Conservation (phyloP, 2,797 vertebrate species). For the Dryobates pubescens region DNA sequence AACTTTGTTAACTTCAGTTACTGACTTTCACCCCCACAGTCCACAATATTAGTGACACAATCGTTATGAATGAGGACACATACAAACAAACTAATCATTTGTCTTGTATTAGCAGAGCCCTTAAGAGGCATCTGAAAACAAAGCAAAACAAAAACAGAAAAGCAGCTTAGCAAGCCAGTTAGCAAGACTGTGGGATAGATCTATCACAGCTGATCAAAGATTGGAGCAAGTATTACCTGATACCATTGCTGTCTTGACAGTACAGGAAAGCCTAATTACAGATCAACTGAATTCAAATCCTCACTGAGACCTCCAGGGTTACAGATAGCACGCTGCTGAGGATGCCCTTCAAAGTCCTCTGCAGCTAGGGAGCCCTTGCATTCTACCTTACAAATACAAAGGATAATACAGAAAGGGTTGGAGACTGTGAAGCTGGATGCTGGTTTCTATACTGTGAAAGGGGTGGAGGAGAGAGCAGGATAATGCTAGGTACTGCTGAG, state of each 20-base stretch:
- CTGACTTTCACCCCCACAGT: neutral
- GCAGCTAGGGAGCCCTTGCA: neutral
- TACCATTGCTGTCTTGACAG: conserved; percentile 13
- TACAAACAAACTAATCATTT: neutral
- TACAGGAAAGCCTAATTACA: conserved; percentile 37
- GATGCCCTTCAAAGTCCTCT: conserved; percentile 32
- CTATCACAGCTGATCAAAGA: conserved; percentile 1
- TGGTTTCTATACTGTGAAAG: neutral
- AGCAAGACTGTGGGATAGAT: neutral
- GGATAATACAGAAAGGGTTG: neutral
- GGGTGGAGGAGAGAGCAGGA: neutral
- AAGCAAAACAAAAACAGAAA: neutral
- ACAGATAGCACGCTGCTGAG: conserved; percentile 30
- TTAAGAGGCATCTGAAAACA: conserved; percentile 45
- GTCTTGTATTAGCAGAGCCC: neutral
- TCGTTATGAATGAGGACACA: neutral
- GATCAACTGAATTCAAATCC: neutral
- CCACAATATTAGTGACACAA: neutral
- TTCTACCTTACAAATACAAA: neutral
- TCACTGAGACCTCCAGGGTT: conserved; percentile 28
- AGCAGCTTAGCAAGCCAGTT: conserved; percentile 51
- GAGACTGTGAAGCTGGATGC: neutral
- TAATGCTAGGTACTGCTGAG: neutral
- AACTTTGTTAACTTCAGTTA: conserved; percentile 49
- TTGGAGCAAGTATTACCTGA: neutral